Conservation (phyloP, 2,113 vertebrate genomes). For the Galemys pyrenaicus region DNA sequence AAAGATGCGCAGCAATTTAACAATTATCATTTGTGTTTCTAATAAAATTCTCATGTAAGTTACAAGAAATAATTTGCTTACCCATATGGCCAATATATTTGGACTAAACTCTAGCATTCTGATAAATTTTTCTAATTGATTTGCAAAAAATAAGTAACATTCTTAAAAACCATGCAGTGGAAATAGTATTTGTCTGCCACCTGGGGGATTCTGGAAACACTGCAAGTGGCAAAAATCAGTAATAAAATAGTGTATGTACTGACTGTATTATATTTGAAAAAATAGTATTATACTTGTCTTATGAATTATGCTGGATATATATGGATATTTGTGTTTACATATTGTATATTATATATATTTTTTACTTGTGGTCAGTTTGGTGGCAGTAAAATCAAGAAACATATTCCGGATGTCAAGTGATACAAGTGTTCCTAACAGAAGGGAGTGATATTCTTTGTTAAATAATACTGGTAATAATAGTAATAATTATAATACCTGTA, state of each 20-base stretch:
- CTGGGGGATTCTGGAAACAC: slow-evolving; percentile 77
- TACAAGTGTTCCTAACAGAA: neutral
- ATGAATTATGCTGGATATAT: neutral
- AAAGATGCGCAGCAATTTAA: slow-evolving; percentile 26
- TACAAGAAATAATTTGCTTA: slow-evolving; percentile 34
- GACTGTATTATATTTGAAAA: neutral
- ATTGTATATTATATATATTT: neutral
- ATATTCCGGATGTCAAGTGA: neutral
- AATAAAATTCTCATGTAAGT: neutral
- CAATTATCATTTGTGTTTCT: neutral
- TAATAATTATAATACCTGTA: too few species aligned
- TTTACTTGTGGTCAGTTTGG: too few species aligned
- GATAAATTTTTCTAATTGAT: slow-evolving; percentile 29
- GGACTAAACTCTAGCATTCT: neutral
- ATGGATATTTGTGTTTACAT: too few species aligned
- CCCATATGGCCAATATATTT: neutral
- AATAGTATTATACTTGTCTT: neutral
- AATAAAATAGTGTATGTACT: neutral
- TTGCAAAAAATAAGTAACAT: neutral
- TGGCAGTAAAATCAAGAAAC: neutral
- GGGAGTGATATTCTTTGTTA: neutral
- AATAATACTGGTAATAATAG: neutral
- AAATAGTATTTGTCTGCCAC: slow-evolving; percentile 80
- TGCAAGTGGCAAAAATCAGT: slow-evolving; percentile 19
- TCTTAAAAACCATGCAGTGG: neutral